These are phyloP conservation scores for Galeopterus variegatus DNA, from an alignment of 2,113 vertebrate genomes.

Conservation along the genomic window DNA sequence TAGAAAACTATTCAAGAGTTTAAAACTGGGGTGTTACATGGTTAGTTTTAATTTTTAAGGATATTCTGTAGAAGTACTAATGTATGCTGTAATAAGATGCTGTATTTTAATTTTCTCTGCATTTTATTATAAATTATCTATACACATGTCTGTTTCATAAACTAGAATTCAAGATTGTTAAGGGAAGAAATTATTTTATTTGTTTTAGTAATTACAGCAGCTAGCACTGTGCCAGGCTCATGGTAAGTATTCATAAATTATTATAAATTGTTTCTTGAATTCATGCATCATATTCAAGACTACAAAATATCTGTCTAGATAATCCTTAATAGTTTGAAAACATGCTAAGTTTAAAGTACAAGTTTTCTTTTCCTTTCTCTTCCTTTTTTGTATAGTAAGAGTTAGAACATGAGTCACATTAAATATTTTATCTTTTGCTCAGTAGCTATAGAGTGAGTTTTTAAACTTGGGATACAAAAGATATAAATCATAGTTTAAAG, in stretches of 20 bases:
- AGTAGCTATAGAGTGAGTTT: background rate
- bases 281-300: background rate
- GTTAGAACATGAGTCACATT: background rate
- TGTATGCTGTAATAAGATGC: background rate
- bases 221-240: background rate
- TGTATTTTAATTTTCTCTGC: background rate
- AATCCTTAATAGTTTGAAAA: background rate
- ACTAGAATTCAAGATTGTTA: conserved; percentile 1
- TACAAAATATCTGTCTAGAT: background rate
- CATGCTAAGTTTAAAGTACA: background rate
- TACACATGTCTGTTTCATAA: background rate
- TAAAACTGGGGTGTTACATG: background rate
- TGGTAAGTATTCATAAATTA: background rate
- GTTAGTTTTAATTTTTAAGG: background rate
- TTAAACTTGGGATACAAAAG: background rate
- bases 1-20: background rate
- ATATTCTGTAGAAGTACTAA: background rate
- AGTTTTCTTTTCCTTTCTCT: conserved; percentile 18
- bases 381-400: background rate
- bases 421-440: conserved; percentile 11
- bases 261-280: background rate
- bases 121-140: background rate
- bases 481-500: background rate
- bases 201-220: background rate
- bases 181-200: conserved; percentile 3